Conservation (phyloP, 2,797 vertebrate genomes). For the Smutsia temminckii region DNA sequence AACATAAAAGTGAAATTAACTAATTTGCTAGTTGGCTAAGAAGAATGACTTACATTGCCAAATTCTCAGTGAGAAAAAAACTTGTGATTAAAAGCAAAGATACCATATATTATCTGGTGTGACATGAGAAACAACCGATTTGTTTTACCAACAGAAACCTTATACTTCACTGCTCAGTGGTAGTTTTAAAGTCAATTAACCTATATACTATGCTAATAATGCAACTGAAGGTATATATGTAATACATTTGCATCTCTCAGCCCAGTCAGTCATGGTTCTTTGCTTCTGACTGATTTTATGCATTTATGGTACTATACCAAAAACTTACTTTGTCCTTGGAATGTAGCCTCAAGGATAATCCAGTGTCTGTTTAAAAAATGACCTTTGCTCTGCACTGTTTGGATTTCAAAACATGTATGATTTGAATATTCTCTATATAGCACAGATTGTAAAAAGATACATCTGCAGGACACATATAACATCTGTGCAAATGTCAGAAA, state of each 20-base stretch:
- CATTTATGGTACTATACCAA: slow-evolving; percentile 4
- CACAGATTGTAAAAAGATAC: neutral
- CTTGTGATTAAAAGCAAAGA: slow-evolving; percentile 69
- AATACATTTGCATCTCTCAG: slow-evolving; percentile 25
- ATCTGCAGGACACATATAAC: neutral
- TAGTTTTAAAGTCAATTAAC: slow-evolving; percentile 64
- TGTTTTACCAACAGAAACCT: slow-evolving; percentile 36
- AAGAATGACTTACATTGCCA: slow-evolving; percentile 48
- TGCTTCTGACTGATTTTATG: slow-evolving; percentile 42
- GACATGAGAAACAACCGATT: neutral
- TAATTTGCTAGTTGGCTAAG: slow-evolving; percentile 28
- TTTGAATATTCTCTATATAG: slow-evolving; percentile 25
- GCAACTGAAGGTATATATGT: neutral
- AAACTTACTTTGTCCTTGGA: neutral
- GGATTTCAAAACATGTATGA: slow-evolving; percentile 30
- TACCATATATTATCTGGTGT: neutral
- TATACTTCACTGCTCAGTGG: slow-evolving; percentile 49
- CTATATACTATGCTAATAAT: slow-evolving; percentile 47
- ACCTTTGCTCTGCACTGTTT: neutral
- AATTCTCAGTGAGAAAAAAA: slow-evolving; percentile 63
- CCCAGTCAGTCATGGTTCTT: neutral
- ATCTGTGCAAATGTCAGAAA: neutral
- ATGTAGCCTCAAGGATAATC: slow-evolving; percentile 33
- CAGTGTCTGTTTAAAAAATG: neutral
- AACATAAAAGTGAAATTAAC: neutral